Percentiles rank a stretch among this genome's conserved stretches.
These are phyloP conservation scores for Cliona cf. orientalis DNA, from an alignment of 37 sponge, comb jelly and placozoan genomes.

Conservation along the genomic window DNA sequence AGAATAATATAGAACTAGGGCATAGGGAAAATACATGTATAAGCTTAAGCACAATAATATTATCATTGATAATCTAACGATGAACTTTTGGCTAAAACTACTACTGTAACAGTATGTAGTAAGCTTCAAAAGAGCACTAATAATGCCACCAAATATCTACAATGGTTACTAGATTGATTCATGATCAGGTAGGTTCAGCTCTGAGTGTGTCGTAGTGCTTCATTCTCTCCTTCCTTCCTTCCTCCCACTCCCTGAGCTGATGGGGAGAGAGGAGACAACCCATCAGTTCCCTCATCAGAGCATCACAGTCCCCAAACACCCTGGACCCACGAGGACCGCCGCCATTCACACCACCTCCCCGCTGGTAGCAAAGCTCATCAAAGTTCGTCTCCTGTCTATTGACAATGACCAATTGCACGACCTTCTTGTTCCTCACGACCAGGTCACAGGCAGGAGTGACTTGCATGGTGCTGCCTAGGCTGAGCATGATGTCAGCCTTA, in stretches of 20 bases:
- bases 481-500: slow-evolving; percentile 58
- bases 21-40: no score
- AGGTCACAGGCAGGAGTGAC: slow-evolving; percentile 80
- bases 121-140: no score
- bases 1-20: no score
- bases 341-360: not conserved
- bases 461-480: slow-evolving; percentile 78
- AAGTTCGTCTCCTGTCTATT: slow-evolving; percentile 77
- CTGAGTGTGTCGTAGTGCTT: slow-evolving; percentile 20
- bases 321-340: no score
- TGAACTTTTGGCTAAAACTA: no score
- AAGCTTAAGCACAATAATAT: no score
- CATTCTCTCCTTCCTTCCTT: slow-evolving; percentile 31
- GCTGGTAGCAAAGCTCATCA: slow-evolving; percentile 36
- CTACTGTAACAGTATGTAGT: no score
- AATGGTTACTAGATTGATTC: no score
- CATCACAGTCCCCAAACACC: slow-evolving; percentile 70
- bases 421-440: slow-evolving; percentile 50
- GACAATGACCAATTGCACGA: slow-evolving; percentile 61
- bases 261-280: slow-evolving; percentile 31
- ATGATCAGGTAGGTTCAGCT: no score
- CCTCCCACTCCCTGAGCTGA: slow-evolving; percentile 48
- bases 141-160: no score
- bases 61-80: no score
- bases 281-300: slow-evolving; percentile 58